A percentile compares a stretch with the other conserved stretches of the same genome.
phyloP scores from a whole-genome alignment of 2,888 invertebrate genomes.

The Heliconius hortense region DNA sequence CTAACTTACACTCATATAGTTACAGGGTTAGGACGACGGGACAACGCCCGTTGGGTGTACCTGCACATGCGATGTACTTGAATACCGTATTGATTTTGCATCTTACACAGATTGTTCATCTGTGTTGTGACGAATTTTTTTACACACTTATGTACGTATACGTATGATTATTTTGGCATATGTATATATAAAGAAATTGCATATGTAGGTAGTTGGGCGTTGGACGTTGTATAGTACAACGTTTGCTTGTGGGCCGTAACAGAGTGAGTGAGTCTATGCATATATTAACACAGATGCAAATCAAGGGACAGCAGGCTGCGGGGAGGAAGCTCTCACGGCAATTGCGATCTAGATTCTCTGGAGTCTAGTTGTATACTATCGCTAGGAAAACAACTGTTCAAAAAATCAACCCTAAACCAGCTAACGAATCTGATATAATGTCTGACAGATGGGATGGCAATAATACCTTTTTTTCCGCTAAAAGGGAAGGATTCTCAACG shows the following conservation, averaged over 20 bases:
- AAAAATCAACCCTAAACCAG: not conserved
- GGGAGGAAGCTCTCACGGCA: not conserved
- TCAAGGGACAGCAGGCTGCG: not conserved
- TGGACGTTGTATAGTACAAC: too few species aligned
- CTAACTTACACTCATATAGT: not conserved
- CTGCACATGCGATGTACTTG: constrained; percentile 8
- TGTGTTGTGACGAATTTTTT: not conserved
- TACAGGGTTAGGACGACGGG: not conserved
- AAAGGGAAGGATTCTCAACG: too few species aligned
- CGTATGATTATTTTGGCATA: not conserved
- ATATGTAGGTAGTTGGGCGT: not conserved
- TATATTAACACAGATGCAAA: constrained; percentile 7
- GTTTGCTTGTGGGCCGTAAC: not conserved
- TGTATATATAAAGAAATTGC: not conserved
- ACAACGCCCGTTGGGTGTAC: not conserved
- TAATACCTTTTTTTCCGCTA: too few species aligned
- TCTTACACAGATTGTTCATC: not conserved
- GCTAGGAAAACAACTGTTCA: not conserved
- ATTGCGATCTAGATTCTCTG: not conserved
- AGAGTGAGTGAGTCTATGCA: not conserved
- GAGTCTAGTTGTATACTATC: not conserved
- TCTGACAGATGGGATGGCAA: too few species aligned
- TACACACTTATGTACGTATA: not conserved
- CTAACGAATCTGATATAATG: too few species aligned
- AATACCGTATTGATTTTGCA: constrained; percentile 10